phyloP scores from a whole-genome alignment of 2,797 vertebrate genomes.

The Meriones psammophilus region DNA sequence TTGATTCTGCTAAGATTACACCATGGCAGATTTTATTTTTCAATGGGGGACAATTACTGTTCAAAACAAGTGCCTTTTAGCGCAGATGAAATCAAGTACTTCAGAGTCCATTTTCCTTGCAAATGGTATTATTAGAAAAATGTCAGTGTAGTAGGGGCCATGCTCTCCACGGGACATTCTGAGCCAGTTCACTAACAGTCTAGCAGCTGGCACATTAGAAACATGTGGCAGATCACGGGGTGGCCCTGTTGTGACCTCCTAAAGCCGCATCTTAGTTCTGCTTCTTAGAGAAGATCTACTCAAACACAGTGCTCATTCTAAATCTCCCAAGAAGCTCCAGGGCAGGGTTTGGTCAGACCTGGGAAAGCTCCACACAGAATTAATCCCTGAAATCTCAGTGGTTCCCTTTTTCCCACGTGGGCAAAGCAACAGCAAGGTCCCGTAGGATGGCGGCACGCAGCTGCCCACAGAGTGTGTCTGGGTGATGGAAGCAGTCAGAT shows the following conservation, averaged over 20 bases:
- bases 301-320: neutral
- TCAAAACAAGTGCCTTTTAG: conserved; percentile 46
- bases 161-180: neutral
- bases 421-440: neutral
- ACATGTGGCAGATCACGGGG: neutral
- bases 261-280: neutral
- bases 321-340: neutral
- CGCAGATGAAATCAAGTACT: conserved; percentile 45
- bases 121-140: conserved; percentile 30
- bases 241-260: neutral
- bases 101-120: conserved; percentile 21
- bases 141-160: neutral
- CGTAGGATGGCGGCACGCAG: neutral
- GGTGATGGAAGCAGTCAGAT: neutral
- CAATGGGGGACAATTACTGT: neutral
- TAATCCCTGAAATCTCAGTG: neutral
- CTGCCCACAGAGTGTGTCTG: neutral
- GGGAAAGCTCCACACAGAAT: conserved; percentile 14
- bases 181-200: neutral
- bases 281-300: conserved; percentile 14
- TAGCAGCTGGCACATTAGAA: neutral
- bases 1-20: conserved; percentile 2
- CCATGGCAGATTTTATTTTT: conserved; percentile 19
- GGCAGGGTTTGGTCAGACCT: neutral
- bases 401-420: neutral